phyloP scores from a whole-genome alignment of 1,140 invertebrate genomes.

The Chlorops oryzae region DNA sequence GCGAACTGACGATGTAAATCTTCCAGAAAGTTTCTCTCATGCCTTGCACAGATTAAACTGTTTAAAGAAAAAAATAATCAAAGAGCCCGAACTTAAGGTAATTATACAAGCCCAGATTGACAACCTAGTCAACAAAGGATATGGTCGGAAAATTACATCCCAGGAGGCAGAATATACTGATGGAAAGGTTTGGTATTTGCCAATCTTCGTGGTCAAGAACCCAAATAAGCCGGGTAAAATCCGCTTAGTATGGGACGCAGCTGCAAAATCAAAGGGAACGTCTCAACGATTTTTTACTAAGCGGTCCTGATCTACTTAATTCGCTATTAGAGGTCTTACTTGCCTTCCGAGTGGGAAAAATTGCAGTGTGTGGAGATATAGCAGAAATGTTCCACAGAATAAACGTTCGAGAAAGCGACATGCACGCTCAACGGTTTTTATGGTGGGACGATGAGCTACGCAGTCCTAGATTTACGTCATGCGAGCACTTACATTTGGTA shows the following conservation, averaged over 20 bases:
- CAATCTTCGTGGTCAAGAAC: slow-evolving; percentile 26
- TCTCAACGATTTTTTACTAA: neutral
- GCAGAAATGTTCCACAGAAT: slow-evolving; percentile 8
- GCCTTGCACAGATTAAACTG: too few species aligned
- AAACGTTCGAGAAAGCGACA: neutral
- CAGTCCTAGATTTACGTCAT: slow-evolving; percentile 22
- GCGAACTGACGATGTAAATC: too few species aligned
- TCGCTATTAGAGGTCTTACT: neutral
- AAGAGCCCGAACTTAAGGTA: too few species aligned
- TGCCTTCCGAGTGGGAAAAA: neutral
- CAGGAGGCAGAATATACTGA: neutral
- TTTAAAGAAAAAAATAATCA: too few species aligned
- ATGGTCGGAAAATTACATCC: neutral
- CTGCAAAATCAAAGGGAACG: slow-evolving; percentile 8
- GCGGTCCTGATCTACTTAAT: too few species aligned
- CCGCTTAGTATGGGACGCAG: too few species aligned
- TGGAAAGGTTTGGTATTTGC: slow-evolving; percentile 19
- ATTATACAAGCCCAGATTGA: slow-evolving; percentile 2
- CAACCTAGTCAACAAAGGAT: neutral
- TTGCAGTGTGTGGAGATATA: slow-evolving; percentile 3
- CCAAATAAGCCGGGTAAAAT: slow-evolving; percentile 22
- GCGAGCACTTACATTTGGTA: slow-evolving; percentile 34
- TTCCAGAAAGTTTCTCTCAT: too few species aligned
- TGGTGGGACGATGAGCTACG: neutral
- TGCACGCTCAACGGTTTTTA: slow-evolving; percentile 8